Base-by-base conservation (phyloP, 2,888 invertebrate species). In the Alsophila aescularia region DNA sequence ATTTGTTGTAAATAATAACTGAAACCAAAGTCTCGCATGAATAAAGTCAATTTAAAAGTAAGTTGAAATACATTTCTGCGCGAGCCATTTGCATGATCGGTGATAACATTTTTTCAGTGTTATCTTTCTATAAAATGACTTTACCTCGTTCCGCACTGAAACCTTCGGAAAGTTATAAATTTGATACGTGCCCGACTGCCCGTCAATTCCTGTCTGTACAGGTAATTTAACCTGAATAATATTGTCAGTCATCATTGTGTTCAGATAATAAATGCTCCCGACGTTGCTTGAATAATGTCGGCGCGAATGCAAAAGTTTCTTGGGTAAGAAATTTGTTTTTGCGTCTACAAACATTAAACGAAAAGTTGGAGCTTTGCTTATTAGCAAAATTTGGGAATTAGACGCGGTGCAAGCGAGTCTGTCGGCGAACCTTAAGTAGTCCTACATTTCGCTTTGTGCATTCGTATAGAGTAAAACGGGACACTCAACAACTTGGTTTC, bases 401-500 rank as follows among this genome's bases (percentile, higher is more conserved):
- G 16, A 43, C 36, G 48, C 51, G 51, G 52, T 49, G 56, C 52
- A 51, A 51, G 45, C 29, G 40, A 18, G 41, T 55, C 40, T 12
- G 31, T 16, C 14, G 43, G 31, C 31, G 44, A 36, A 39, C 39
- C 39, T 35, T 61, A 59, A 58, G 52, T 44, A 57, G 52, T 58
- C 53, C 57, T 60, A 64, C 60, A 69, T 65, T 61, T 53, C 57
- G 60, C 57, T 64, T 60, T 64, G 49, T 66, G 69, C 68, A 71
- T 67, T 73, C 61, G 61, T 62, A 75, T 62, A 75, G 75, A 79
- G 73, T 79, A 75, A 77, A 81, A 78, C 73, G 50, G 73, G 77
- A 76, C 71, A 73, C 75, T 73, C 74, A 63, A 72, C 73, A 69
- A 77, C 74, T 83, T 77, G 80, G 79, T 79, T 80, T 76, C 71